Percentiles rank a stretch among this genome's conserved stretches.
These are phyloP conservation scores for Gobius niger DNA, from an alignment of 2,113 vertebrate species.

Conservation along the genomic window DNA sequence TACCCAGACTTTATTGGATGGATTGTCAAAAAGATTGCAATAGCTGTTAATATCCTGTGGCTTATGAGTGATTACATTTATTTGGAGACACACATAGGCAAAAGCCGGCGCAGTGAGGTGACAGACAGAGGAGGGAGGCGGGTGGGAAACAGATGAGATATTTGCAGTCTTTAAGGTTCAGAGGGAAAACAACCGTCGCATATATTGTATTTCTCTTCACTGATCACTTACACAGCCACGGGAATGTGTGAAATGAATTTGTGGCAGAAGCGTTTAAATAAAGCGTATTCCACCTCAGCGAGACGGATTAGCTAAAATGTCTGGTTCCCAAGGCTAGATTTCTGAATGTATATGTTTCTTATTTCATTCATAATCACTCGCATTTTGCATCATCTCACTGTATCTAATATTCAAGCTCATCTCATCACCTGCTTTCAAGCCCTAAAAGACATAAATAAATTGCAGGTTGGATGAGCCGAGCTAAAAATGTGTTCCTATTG, in stretches of 20 bases:
- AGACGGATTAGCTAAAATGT: slow-evolving; percentile 37
- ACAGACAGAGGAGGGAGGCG: slow-evolving; percentile 39
- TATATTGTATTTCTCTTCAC: slow-evolving; percentile 39
- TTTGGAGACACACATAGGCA: not conserved
- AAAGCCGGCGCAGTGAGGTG: slow-evolving; percentile 16
- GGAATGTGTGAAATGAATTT: slow-evolving; percentile 63
- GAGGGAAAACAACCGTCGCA: slow-evolving; percentile 35
- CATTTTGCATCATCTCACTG: slow-evolving; percentile 36
- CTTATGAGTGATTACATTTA: not conserved
- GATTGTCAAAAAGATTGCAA: not conserved
- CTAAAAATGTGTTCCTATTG: slow-evolving; percentile 20
- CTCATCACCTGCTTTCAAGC: slow-evolving; percentile 32
- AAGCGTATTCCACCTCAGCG: slow-evolving; percentile 35
- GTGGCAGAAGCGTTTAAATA: slow-evolving; percentile 59
- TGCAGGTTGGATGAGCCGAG: slow-evolving; percentile 19
- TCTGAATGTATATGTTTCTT: not conserved
- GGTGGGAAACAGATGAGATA: slow-evolving; percentile 51
- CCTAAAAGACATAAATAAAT: slow-evolving; percentile 8
- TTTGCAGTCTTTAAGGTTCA: slow-evolving; percentile 57
- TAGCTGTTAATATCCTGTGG: not conserved
- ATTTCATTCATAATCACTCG: slow-evolving; percentile 33
- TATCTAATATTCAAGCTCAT: slow-evolving; percentile 23
- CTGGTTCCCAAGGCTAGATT: slow-evolving; percentile 29
- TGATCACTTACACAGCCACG: slow-evolving; percentile 46
- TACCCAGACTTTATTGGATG: too few species aligned